phyloP scores from a whole-genome alignment of 2,113 vertebrate genomes.

The Isichthys henryi region DNA sequence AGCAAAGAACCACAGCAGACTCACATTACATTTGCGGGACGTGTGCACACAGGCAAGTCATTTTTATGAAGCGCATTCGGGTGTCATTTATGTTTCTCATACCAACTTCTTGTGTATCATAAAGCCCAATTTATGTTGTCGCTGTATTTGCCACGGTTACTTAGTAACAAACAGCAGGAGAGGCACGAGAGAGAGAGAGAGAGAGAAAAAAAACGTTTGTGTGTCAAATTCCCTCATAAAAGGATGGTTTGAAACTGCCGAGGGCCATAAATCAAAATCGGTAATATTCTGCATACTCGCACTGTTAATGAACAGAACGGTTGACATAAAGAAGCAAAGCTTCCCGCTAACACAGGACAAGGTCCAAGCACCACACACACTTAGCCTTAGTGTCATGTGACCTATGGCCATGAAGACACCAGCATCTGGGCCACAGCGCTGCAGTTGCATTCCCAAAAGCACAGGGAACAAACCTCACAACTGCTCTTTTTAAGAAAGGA shows the following conservation, averaged over 20 bases:
- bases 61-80: background rate
- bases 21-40: background rate
- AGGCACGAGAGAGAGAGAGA: background rate
- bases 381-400: background rate
- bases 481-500: background rate
- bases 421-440: background rate
- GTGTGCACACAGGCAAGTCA: background rate
- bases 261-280: background rate
- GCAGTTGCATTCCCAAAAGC: background rate
- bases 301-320: background rate
- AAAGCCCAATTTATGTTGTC: background rate
- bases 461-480: background rate
- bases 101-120: constrained; percentile 3
- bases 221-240: background rate
- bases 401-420: background rate
- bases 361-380: background rate
- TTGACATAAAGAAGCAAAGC: no score
- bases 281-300: background rate
- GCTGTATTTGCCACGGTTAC: background rate
- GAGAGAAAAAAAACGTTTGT: background rate
- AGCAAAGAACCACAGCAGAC: background rate
- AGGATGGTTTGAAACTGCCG: background rate
- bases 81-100: background rate
- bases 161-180: background rate
- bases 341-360: background rate